Evolutionary conservation across 2,797 vertebrate species (phyloP).

Genomic region (Taeniopygia guttata): DNA sequence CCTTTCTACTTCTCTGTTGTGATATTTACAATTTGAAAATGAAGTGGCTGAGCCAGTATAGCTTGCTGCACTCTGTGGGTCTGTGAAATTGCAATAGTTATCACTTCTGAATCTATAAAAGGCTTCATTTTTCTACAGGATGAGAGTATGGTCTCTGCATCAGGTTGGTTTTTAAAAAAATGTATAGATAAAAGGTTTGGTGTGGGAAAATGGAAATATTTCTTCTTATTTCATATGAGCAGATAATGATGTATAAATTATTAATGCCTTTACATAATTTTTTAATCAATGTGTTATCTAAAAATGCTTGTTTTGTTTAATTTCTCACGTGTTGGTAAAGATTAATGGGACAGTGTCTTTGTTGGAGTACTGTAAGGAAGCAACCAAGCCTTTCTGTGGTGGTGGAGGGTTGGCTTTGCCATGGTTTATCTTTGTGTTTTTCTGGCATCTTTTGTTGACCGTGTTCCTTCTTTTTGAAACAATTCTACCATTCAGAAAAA

Average conservation of each 20-base stretch:
- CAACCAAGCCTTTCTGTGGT: background rate
- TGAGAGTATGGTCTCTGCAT: background rate
- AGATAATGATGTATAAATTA: background rate
- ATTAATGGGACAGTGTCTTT: background rate
- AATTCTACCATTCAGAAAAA: background rate
- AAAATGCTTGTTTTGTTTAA: background rate
- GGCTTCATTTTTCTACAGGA: background rate
- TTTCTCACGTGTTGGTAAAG: background rate
- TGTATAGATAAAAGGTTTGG: background rate
- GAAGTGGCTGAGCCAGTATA: background rate
- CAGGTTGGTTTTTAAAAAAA: accelerated
- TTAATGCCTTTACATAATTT: background rate
- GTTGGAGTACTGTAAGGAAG: background rate
- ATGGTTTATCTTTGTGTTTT: background rate
- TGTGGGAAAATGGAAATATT: background rate
- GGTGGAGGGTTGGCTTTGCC: background rate
- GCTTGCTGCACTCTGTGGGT: background rate
- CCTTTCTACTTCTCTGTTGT: background rate
- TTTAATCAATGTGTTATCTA: background rate
- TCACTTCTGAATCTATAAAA: background rate
- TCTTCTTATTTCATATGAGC: background rate
- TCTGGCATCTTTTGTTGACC: background rate
- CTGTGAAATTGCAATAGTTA: background rate
- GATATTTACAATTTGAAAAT: background rate
- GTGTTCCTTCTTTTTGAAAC: background rate